Evolutionary conservation across 2,797 vertebrate species (phyloP), one percentile per base, ranked within the genome.

Genomic region (Threskiornis aethiopicus): DNA sequence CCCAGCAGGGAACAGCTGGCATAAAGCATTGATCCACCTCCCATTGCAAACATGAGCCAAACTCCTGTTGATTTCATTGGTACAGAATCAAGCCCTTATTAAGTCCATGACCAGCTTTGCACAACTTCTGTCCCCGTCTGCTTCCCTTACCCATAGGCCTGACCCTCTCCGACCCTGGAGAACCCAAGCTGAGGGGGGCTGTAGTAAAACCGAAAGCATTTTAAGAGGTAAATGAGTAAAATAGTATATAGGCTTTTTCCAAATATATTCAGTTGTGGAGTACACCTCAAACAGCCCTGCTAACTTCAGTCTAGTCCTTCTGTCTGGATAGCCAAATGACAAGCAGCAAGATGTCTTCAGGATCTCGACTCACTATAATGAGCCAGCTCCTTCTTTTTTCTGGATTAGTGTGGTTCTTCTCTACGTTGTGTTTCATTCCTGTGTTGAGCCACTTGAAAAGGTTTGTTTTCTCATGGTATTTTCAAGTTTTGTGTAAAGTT

Each of bases 1-100:
- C 92, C 84, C 94, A 96, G 77, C 87, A 91, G 90, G 93, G 96
- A 95, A 86, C 92, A 95, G 93, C 95, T 94, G 93, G 96, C 90
- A 86, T 91, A 78, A 89, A 87, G 65, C 0, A 0, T 79, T 90
- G 94, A 95, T 97, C 90, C 76, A 96, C 81, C 88, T 92, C 84
- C 89, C 84, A 64, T 46, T 83, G 72, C 89, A 97, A 75, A 87
- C 75, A 46, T 44, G 72, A 95, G 93, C 97, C 95, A 96, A 96
- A 93, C 84, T 93, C 89, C 89, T 1, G 7, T 93, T 93, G 85
- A 94, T 95, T 96, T 94, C 65, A 55, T 85, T 96, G 89, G 92
- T 96, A 78, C 82, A 65, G 65, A 84, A 94, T 86, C 95, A 96
- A 95, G 75, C 69, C 82, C 69, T 92, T 94, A 91, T 85, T 90